These are phyloP conservation scores for Podotricha telesiphe DNA, from an alignment of 2,888 invertebrate species.

Conservation along the genomic window DNA sequence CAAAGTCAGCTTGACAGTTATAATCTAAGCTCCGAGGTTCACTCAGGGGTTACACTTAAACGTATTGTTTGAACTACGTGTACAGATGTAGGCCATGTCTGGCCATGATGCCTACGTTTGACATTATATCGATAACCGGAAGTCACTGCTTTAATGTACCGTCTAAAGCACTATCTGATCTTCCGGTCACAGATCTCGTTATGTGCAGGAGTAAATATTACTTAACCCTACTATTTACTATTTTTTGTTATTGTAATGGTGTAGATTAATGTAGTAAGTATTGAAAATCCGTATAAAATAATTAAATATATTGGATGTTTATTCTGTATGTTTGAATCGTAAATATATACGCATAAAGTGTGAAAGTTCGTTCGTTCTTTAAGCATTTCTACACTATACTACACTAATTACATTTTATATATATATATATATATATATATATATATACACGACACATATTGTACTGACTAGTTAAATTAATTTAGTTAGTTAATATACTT, in stretches of 20 bases:
- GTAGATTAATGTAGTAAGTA: too few species aligned
- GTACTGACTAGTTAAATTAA: too few species aligned
- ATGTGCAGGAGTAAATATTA: background rate
- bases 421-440: too few species aligned
- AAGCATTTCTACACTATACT: too few species aligned
- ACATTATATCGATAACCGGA: background rate
- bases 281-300: too few species aligned
- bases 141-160: background rate
- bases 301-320: too few species aligned
- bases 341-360: too few species aligned
- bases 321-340: too few species aligned
- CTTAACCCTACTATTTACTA: background rate
- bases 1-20: background rate
- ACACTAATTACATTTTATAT: too few species aligned
- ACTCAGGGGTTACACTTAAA: background rate
- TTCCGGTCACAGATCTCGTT: background rate
- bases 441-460: too few species aligned
- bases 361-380: too few species aligned
- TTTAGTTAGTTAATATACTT: too few species aligned
- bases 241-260: background rate
- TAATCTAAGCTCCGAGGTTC: background rate
- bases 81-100: background rate
- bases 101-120: background rate
- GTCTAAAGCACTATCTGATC: background rate
- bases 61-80: slow-evolving; percentile 5